A percentile compares a stretch with the other conserved stretches of the same genome.
Evolutionary conservation across 92 coral and sea anemone species (phyloP).

Genomic region (Palythoa caribaeorum): DNA sequence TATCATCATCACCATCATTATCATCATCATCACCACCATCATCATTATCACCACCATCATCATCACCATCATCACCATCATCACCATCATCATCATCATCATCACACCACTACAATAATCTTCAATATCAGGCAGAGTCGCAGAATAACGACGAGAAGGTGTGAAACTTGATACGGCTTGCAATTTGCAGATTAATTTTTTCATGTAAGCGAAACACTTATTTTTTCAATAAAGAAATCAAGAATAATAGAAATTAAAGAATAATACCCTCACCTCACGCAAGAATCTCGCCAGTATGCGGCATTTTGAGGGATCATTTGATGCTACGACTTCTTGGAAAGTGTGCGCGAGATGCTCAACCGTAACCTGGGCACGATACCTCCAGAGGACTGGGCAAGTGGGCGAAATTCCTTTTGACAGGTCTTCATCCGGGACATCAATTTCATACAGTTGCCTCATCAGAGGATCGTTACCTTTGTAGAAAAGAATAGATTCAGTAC

Average conservation of each 20-base stretch:
- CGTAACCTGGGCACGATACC: constrained; percentile 82
- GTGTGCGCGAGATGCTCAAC: constrained; percentile 81
- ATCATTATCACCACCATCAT: background rate
- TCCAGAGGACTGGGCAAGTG: constrained; percentile 85
- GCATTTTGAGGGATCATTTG: constrained; percentile 55
- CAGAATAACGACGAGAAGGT: no score
- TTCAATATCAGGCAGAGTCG: no score
- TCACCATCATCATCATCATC: no score
- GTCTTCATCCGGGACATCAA: constrained; percentile 61
- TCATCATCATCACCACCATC: no score
- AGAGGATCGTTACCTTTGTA: constrained; percentile 68
- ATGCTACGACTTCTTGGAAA: constrained; percentile 72
- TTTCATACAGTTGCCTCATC: constrained; percentile 81
- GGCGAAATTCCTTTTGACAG: constrained; percentile 54
- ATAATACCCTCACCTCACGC: constrained; percentile 50
- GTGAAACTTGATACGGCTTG: no score
- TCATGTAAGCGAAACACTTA: no score
- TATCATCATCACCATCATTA: no score
- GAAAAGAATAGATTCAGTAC: no score
- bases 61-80: background rate
- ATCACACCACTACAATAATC: no score
- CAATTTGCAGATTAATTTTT: no score
- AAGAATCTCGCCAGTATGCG: constrained; percentile 67
- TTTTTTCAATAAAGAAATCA: no score
- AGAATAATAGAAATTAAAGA: no score